Evolutionary conservation across 2,888 invertebrate species (phyloP).

Genomic region (Alloscopus bannaensis): DNA sequence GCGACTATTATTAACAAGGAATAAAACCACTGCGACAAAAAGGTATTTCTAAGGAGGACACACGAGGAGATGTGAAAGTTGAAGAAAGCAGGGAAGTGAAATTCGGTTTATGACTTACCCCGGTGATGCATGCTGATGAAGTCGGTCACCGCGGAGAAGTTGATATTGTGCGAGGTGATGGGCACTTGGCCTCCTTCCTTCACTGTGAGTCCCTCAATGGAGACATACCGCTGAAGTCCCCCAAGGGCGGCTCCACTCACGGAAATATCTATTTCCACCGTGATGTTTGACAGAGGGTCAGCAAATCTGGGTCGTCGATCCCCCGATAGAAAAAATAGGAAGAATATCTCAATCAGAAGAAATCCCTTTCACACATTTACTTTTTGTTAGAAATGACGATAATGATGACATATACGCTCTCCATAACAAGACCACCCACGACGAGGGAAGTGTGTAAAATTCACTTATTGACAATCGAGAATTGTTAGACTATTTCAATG

Average conservation of each 20-base stretch:
- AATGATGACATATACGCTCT: not conserved
- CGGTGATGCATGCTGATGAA: constrained; percentile 72
- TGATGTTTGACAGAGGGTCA: constrained; percentile 70
- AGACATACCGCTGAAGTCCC: constrained; percentile 72
- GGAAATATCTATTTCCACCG: constrained; percentile 71
- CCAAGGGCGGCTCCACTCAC: constrained; percentile 72
- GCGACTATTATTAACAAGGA: too few species aligned
- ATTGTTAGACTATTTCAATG: too few species aligned
- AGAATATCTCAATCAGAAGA: too few species aligned
- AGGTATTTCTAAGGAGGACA: too few species aligned
- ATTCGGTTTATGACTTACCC: constrained; percentile 62
- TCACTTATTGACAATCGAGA: too few species aligned
- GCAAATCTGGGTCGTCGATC: constrained; percentile 69
- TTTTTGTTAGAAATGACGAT: not conserved
- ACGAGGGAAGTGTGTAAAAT: too few species aligned
- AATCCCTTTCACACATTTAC: too few species aligned
- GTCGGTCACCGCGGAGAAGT: constrained; percentile 71
- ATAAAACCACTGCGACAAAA: too few species aligned
- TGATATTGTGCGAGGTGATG: constrained; percentile 70
- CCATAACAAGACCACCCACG: not conserved
- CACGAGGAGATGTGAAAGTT: too few species aligned
- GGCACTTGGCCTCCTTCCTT: constrained; percentile 72
- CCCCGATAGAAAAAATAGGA: constrained; percentile 23
- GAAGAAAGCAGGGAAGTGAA: not conserved
- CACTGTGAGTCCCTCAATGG: constrained; percentile 67